Evolutionary conservation across 1,140 invertebrate species (phyloP), one percentile per base, ranked within the genome.

Genomic region (Bombus superbus): DNA sequence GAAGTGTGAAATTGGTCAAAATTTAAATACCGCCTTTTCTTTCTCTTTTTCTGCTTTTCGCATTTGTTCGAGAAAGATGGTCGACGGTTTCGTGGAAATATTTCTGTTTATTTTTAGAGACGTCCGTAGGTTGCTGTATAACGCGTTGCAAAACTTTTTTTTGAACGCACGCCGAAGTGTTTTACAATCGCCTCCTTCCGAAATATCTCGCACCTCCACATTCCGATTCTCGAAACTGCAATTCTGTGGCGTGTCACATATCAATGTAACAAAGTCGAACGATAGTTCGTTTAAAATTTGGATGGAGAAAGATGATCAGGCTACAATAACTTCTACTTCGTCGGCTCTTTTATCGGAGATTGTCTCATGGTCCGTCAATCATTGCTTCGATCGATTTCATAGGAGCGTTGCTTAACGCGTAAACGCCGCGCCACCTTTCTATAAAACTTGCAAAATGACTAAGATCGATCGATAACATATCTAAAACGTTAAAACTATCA

Each of bases 21-120:
- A n/a, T 47, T 47, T 15, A n/a, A 64, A 25, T n/a, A 38, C 22
- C 57, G 42, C 3, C 28, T 44, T 32, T 35, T 47, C 15, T 11
- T 64, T 28, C 9, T 72, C 40, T 40, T 62, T 62, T 28, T 57
- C 53, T 57, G 32, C 32, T 44, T 38, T 40, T 25, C n/a, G 28
- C 28, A 28, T 57, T 53, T 15, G 15, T 25, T 44, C 28, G 28
- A 28, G 42, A 80, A 32, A 47, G 25, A 81, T 57, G 53, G 6
- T 42, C 44, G 42, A 9, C 9, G 4, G 35, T 73, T 81, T 62
- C 69, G 35, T 57, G 74, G 64, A 77, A 83, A 77, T 78, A 69
- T 83, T 78, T 57, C 82, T 42, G 74, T 83, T 77, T 83, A 83
- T 83, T 83, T 83, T 83, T 77, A 66, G 82, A 35, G 25, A 13